A percentile compares a stretch with the other conserved stretches of the same genome.
phyloP scores from a whole-genome alignment of 2,797 vertebrate genomes.

The Astyanax mexicanus region DNA sequence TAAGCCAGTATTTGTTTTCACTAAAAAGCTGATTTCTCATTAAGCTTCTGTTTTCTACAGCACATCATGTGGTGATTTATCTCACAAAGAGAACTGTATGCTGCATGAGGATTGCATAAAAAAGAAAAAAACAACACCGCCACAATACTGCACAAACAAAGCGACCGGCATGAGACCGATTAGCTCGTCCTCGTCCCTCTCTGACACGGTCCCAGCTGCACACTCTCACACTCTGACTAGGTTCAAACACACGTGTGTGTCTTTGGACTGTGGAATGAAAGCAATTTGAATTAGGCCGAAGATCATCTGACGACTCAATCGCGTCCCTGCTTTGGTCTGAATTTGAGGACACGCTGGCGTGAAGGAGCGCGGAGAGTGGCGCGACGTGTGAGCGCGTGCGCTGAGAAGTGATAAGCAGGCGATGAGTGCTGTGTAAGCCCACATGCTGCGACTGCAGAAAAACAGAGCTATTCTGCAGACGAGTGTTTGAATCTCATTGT shows the following conservation, averaged over 20 bases:
- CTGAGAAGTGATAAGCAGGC: conserved; percentile 58
- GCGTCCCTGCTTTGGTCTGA: conserved; percentile 71
- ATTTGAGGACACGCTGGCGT: conserved; percentile 63
- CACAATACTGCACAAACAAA: background rate
- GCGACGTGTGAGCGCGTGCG: conserved; percentile 38
- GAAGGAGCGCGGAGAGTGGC: conserved; percentile 65
- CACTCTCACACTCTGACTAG: conserved; percentile 68
- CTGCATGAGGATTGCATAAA: conserved; percentile 45
- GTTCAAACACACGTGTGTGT: conserved; percentile 63
- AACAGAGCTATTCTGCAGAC: conserved; percentile 56
- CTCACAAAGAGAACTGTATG: conserved; percentile 50
- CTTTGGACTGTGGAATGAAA: conserved; percentile 72
- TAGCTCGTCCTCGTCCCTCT: background rate
- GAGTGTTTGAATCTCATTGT: conserved; percentile 42
- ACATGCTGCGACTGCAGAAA: conserved; percentile 48
- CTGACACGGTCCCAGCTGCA: conserved; percentile 59
- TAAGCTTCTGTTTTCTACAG: conserved; percentile 22
- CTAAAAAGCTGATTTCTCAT: background rate
- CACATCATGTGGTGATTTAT: conserved; percentile 35
- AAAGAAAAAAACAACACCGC: conserved; percentile 40
- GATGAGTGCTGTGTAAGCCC: conserved; percentile 57
- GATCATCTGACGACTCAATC: conserved; percentile 70
- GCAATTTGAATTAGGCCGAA: conserved; percentile 65
- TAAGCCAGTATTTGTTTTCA: background rate
- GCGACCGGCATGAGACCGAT: conserved; percentile 15